Evolutionary conservation across 1,140 invertebrate genomes (phyloP).

Genomic region (Gonioctena quinquepunctata): DNA sequence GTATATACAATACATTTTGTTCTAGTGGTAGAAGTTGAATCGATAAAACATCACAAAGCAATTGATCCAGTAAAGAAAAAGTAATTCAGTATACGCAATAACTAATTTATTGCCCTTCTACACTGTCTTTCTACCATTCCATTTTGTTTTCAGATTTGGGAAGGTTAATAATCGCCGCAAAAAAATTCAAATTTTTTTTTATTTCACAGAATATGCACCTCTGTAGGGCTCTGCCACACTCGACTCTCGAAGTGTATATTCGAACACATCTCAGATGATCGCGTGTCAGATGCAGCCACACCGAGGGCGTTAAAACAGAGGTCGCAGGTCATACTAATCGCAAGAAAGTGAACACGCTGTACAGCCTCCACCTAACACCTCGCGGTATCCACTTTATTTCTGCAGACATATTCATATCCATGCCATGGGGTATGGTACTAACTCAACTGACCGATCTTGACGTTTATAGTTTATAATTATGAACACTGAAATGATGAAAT

Average conservation of each 20-base stretch:
- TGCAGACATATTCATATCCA: conserved; percentile 4
- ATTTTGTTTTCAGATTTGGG: too few species aligned
- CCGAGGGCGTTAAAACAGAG: conserved; percentile 38
- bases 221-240: background rate
- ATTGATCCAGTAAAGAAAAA: too few species aligned
- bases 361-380: conserved; percentile 25
- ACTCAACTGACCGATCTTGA: conserved; percentile 17
- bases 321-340: conserved; percentile 42
- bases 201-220: too few species aligned
- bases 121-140: too few species aligned
- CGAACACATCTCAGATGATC: conserved; percentile 18
- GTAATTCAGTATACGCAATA: too few species aligned
- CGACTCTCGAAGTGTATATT: background rate
- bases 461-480: conserved; percentile 24
- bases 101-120: too few species aligned
- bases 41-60: too few species aligned
- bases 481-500: background rate
- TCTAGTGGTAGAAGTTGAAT: too few species aligned
- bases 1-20: too few species aligned
- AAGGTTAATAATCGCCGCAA: too few species aligned
- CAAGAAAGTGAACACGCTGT: conserved; percentile 39
- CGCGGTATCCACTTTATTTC: conserved; percentile 15
- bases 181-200: too few species aligned
- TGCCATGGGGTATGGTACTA: conserved; percentile 16
- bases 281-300: conserved; percentile 33